Evolutionary conservation across 2,113 vertebrate species (phyloP), one percentile per base, ranked within the genome.

Genomic region (Gyps fulvus): DNA sequence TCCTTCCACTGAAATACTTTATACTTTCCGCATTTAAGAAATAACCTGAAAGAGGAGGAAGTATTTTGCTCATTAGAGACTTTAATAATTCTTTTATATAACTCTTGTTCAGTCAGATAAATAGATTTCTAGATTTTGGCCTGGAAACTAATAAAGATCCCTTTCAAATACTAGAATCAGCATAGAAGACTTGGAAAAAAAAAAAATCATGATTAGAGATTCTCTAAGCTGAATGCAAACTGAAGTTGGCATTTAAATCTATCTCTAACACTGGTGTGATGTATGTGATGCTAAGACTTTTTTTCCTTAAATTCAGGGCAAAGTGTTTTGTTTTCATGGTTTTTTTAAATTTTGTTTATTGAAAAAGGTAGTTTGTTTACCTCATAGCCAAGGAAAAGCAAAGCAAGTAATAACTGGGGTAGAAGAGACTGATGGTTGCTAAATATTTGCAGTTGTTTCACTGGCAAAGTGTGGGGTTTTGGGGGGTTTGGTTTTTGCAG

Each of bases 401-500:
- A 89, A 87, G 23, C 16, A 55, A 62, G 19, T 67, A 59, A 45
- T 69, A 87, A 58, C 27, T 62, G 31, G 9, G 27, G 69, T 58
- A 63, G 67, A 86, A 86, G 15, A 76, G 83, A 61, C 14, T 58
- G 11, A 8, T 45, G 2, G 4, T 71, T 85, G 27, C 21, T 82
- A 62, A 82, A n/a, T 73, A 59, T 43, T 86, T 93, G 17, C 42
- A 57, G 16, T 52, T 59, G 7, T 89, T 90, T 84, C 36, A 65
- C 4, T 5, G 19, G 32, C 31, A 58, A 90, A 86, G 27, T 5
- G 1, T 62, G 13, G 3, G 3, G 1, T 1, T 59, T 49, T 4
- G 3, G 6, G 8, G 52, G 15, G 14, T 7, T 79, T 34, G 25
- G 2, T 17, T 43, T 38, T 63, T 23, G 1, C 1, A 1, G 2